These are phyloP conservation scores for Cordilura impudica DNA, from an alignment of 2,888 invertebrate genomes.

Conservation along the genomic window DNA sequence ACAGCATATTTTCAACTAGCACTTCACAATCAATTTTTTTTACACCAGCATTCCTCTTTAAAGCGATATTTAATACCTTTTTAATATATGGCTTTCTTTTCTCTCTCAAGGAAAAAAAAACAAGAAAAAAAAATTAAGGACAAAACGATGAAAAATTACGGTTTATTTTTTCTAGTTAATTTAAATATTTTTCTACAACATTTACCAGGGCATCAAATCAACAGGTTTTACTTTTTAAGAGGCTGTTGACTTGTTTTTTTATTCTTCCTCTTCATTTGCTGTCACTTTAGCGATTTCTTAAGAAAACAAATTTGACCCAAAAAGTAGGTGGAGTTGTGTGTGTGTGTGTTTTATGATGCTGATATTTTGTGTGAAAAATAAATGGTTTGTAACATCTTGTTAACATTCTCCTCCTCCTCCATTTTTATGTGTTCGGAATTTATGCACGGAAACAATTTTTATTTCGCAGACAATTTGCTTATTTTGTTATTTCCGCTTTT, in stretches of 20 bases:
- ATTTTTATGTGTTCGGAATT: conserved; percentile 32
- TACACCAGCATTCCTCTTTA: neutral
- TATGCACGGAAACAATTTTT: conserved; percentile 77
- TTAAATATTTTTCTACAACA: conserved; percentile 45
- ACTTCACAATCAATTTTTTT: conserved; percentile 37
- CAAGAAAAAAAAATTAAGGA: neutral
- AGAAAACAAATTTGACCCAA: conserved; percentile 47
- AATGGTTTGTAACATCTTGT: conserved; percentile 54
- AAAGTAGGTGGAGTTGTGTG: neutral
- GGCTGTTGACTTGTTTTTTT: conserved; percentile 36
- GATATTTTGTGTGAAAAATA: conserved; percentile 50
- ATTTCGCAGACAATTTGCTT: conserved; percentile 78
- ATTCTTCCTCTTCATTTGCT: conserved; percentile 31
- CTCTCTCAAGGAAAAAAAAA: neutral
- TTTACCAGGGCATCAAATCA: conserved; percentile 51
- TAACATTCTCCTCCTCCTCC: conserved; percentile 24
- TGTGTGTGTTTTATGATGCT: too few species aligned
- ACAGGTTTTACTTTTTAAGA: conserved; percentile 58
- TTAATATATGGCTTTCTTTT: conserved; percentile 36
- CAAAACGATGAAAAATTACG: conserved; percentile 36
- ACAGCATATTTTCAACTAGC: conserved; percentile 35
- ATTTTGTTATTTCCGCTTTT: conserved; percentile 77
- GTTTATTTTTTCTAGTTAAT: conserved; percentile 39
- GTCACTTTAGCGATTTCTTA: neutral
- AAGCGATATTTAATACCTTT: conserved; percentile 48